phyloP scores from a whole-genome alignment of 2,113 vertebrate genomes.

The Triplophysa rosa region DNA sequence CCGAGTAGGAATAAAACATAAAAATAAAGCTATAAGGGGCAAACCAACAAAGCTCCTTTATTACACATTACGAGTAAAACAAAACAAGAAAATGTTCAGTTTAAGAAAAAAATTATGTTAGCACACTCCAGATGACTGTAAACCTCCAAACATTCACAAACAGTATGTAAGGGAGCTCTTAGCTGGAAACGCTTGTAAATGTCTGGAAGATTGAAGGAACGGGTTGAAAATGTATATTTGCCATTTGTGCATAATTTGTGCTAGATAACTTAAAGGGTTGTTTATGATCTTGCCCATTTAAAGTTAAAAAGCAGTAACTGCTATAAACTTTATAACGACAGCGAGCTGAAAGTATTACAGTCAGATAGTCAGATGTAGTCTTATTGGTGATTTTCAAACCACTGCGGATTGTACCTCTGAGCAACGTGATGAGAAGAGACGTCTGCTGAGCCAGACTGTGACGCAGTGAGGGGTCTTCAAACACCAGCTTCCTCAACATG shows the following conservation, averaged over 20 bases:
- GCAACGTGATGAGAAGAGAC: slow-evolving; percentile 78
- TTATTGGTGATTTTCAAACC: background rate
- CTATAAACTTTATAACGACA: background rate
- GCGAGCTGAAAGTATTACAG: background rate
- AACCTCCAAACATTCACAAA: background rate
- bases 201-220: background rate
- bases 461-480: slow-evolving; percentile 80
- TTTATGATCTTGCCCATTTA: background rate
- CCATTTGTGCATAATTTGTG: slow-evolving; percentile 1
- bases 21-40: slow-evolving; percentile 1
- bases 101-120: background rate
- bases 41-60: slow-evolving; percentile 10
- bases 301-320: background rate
- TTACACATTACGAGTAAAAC: slow-evolving; percentile 9
- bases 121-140: background rate
- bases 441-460: slow-evolving; percentile 77
- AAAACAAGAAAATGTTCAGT: background rate
- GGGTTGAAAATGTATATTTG: background rate
- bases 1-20: background rate
- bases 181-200: background rate
- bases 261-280: background rate
- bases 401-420: slow-evolving; percentile 80
- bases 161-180: background rate
- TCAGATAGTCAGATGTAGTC: background rate
- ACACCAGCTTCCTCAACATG: slow-evolving; percentile 86